Percentiles rank a stretch among this genome's conserved stretches.
Conservation (phyloP, 1,140 invertebrate genomes). For the Lepidostoma basale region DNA sequence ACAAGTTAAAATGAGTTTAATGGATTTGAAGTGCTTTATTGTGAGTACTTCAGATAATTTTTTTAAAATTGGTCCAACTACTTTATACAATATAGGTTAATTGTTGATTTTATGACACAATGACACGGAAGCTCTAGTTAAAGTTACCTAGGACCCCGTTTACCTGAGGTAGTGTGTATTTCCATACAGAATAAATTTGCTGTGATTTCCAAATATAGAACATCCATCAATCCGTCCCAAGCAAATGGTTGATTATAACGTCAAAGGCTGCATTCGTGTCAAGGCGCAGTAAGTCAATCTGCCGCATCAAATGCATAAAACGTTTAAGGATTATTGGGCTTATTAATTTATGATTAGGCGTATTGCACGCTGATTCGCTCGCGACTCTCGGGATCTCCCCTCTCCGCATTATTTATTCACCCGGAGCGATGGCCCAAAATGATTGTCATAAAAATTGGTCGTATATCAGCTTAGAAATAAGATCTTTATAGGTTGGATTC, state of each 20-base stretch:
- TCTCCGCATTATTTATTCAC: constrained; percentile 39
- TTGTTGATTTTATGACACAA: no score
- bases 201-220: no score
- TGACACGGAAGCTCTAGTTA: no score
- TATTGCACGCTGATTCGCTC: neutral
- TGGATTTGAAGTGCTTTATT: no score
- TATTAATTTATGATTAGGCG: constrained; percentile 19
- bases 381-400: neutral
- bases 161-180: no score
- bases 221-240: no score
- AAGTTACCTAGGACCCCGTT: no score
- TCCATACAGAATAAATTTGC: no score
- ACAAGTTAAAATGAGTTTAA: no score
- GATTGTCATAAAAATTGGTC: constrained; percentile 45
- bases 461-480: constrained; percentile 44
- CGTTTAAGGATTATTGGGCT: constrained; percentile 13
- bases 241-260: neutral
- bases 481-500: constrained; percentile 45
- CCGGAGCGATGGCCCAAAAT: constrained; percentile 41
- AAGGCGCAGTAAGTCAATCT: neutral
- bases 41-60: no score
- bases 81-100: no score
- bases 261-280: constrained; percentile 7
- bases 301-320: constrained; percentile 8
- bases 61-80: no score